phyloP scores from a whole-genome alignment of 2,888 invertebrate species.

The Bugulina stolonifera region DNA sequence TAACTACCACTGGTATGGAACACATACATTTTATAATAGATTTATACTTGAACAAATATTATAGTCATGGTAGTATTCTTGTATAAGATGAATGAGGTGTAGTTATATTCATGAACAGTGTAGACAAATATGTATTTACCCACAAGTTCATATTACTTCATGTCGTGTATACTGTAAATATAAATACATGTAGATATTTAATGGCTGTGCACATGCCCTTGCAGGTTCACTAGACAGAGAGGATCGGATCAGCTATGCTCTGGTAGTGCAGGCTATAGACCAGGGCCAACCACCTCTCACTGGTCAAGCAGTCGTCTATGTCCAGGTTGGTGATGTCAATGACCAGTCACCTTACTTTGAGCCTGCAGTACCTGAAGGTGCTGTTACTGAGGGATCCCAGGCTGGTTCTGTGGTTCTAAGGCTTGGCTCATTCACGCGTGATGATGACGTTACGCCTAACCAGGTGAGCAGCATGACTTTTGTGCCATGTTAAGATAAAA shows the following conservation, averaged over 20 bases:
- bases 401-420: constrained; percentile 34
- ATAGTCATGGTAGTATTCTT: too few species aligned
- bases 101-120: too few species aligned
- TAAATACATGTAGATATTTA: too few species aligned
- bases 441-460: constrained; percentile 82
- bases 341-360: constrained; percentile 85
- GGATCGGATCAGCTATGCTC: constrained; percentile 62
- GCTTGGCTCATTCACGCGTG: constrained; percentile 52
- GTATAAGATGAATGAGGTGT: too few species aligned
- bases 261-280: constrained; percentile 69
- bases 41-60: too few species aligned
- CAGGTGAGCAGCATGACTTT: too few species aligned
- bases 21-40: too few species aligned
- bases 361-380: constrained; percentile 52
- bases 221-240: constrained; percentile 22
- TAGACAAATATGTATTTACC: too few species aligned
- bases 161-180: too few species aligned
- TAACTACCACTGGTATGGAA: constrained; percentile 70
- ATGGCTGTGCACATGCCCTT: too few species aligned
- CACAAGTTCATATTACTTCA: too few species aligned
- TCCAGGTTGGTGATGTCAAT: constrained; percentile 78
- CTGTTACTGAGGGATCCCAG: constrained; percentile 37
- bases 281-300: constrained; percentile 28
- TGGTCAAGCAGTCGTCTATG: constrained; percentile 77
- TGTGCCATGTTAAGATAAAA: neutral